Conservation (phyloP, 2,113 vertebrate genomes). For the Ochotona princeps region DNA sequence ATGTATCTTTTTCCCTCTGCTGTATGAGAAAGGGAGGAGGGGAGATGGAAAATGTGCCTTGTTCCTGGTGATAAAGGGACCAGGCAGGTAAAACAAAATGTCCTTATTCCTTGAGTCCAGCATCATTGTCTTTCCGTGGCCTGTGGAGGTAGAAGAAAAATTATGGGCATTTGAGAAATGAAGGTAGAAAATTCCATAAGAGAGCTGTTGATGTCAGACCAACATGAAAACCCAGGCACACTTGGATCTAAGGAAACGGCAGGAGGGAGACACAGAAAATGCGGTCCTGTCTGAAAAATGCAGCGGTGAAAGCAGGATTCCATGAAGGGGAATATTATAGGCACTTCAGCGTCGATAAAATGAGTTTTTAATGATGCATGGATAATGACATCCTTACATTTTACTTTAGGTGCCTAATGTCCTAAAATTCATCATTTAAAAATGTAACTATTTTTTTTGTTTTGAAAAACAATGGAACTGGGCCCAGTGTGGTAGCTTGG, state of each 20-base stretch:
- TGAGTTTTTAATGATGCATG: not conserved
- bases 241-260: conserved; percentile 23
- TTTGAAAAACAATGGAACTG: not conserved
- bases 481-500: not conserved
- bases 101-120: not conserved
- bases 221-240: not conserved
- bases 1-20: conserved; percentile 19
- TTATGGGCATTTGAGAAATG: not conserved
- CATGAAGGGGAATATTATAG: not conserved
- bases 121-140: conserved; percentile 8
- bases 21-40: conserved; percentile 3
- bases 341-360: not conserved
- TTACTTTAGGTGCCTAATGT: not conserved
- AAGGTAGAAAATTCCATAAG: not conserved
- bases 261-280: not conserved
- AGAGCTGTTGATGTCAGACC: not conserved
- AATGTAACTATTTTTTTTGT: conserved; percentile 19
- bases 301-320: conserved; percentile 12
- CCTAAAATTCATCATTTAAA: conserved; percentile 3
- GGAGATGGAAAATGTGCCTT: not conserved
- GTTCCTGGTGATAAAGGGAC: not conserved
- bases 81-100: not conserved
- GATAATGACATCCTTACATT: not conserved
- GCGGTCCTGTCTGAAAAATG: not conserved
- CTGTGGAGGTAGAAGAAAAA: not conserved